These are phyloP conservation scores for Aegithalos caudatus DNA, from an alignment of 2,113 vertebrate species.

Conservation along the genomic window DNA sequence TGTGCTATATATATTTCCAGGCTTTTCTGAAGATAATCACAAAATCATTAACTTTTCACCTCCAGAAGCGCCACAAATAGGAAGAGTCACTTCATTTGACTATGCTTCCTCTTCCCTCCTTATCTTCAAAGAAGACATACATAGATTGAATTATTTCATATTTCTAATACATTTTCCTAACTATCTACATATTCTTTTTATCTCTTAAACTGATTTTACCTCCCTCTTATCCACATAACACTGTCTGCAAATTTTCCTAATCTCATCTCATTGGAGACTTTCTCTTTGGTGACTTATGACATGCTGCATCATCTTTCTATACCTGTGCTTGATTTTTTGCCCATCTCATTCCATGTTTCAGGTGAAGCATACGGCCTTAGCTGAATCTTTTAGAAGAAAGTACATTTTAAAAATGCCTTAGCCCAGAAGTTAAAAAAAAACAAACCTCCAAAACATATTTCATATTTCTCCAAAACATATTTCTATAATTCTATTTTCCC, in stretches of 20 bases:
- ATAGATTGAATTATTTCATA: not conserved
- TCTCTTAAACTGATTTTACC: not conserved
- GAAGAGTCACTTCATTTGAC: not conserved
- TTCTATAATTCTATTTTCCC: not conserved
- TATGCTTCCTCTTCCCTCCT: not conserved
- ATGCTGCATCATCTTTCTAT: not conserved
- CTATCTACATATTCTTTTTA: not conserved
- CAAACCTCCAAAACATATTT: accelerated
- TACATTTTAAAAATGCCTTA: not conserved
- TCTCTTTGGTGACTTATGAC: not conserved
- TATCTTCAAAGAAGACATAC: not conserved
- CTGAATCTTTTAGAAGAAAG: not conserved
- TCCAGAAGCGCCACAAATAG: not conserved
- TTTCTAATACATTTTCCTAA: not conserved
- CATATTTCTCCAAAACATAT: not conserved
- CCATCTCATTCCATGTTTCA: accelerated
- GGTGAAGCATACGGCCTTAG: not conserved
- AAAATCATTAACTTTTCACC: not conserved
- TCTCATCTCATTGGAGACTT: not conserved
- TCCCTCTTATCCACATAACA: not conserved
- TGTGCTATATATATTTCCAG: not conserved
- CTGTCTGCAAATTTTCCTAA: not conserved
- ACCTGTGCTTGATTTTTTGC: not conserved
- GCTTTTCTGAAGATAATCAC: not conserved
- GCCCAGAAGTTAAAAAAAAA: not conserved